These are phyloP conservation scores for Drosophila lacteicornis DNA, from an alignment of 1,140 invertebrate species.

Conservation along the genomic window DNA sequence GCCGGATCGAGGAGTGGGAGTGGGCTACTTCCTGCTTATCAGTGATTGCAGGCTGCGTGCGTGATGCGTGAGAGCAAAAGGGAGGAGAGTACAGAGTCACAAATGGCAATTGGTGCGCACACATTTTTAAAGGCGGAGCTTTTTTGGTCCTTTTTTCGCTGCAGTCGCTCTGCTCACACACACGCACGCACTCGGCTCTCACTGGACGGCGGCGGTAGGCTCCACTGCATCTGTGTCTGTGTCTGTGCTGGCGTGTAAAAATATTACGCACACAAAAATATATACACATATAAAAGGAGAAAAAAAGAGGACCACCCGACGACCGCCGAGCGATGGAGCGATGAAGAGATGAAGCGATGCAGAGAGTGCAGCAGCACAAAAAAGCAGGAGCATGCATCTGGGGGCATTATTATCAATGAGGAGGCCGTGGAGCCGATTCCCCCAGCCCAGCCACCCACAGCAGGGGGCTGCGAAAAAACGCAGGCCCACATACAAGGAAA, in stretches of 20 bases:
- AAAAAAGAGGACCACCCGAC: conserved; percentile 59
- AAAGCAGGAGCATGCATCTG: conserved; percentile 5
- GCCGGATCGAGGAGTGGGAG: background rate
- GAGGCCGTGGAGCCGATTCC: conserved; percentile 39
- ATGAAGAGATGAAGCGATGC: conserved; percentile 34
- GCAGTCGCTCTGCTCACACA: conserved; percentile 59
- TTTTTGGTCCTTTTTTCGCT: conserved; percentile 83
- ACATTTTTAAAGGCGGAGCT: conserved; percentile 84
- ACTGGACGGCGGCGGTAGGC: conserved; percentile 59
- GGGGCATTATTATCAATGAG: conserved; percentile 82
- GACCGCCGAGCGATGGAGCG: conserved; percentile 44
- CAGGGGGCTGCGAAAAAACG: conserved; percentile 26
- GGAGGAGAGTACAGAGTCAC: conserved; percentile 79
- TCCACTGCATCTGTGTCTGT: conserved; percentile 39
- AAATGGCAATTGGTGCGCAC: conserved; percentile 83
- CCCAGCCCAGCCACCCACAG: background rate
- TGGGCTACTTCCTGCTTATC: conserved; percentile 62
- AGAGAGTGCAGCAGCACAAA: conserved; percentile 18
- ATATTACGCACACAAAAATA: conserved; percentile 74
- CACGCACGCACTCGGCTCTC: conserved; percentile 55
- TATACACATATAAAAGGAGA: conserved; percentile 33
- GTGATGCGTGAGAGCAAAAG: conserved; percentile 74
- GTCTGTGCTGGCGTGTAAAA: conserved; percentile 63
- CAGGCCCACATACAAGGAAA: conserved; percentile 73
- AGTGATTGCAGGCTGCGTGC: conserved; percentile 59